These are phyloP conservation scores for Pseudococcus jackbeardsleyi DNA, from an alignment of 2,888 invertebrate genomes.

Conservation along the genomic window DNA sequence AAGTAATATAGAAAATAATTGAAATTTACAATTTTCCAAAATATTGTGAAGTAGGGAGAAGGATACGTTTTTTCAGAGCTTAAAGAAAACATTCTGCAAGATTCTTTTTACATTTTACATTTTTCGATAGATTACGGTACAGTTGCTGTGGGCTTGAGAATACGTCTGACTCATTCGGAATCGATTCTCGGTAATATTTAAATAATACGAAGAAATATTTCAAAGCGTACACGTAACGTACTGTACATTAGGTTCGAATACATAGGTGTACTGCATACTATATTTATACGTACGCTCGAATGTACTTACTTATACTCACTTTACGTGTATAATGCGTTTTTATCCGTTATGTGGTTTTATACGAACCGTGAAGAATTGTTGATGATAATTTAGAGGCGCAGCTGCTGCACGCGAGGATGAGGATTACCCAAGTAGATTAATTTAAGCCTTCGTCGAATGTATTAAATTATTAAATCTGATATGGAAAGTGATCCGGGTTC, in stretches of 20 bases:
- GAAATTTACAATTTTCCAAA: too few relatives aligned
- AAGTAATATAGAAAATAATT: too few relatives aligned
- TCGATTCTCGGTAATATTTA: background rate
- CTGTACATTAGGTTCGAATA: background rate
- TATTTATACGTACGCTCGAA: background rate
- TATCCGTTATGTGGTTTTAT: background rate
- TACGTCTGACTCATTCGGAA: background rate
- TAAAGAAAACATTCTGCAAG: too few relatives aligned
- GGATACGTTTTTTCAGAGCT: too few relatives aligned
- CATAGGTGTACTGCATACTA: background rate
- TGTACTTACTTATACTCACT: background rate
- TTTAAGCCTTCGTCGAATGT: too few relatives aligned
- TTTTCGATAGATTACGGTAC: background rate
- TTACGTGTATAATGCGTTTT: background rate
- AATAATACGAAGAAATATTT: background rate
- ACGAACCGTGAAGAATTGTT: background rate
- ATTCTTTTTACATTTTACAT: too few relatives aligned
- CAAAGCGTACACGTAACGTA: background rate
- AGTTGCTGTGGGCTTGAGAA: background rate
- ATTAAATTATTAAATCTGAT: too few relatives aligned
- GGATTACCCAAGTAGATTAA: too few relatives aligned
- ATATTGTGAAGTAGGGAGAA: too few relatives aligned
- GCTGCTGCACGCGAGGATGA: background rate
- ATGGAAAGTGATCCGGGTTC: too few relatives aligned
- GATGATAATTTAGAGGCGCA: background rate